These are phyloP conservation scores for Brassicogethes aeneus DNA, from an alignment of 2,888 invertebrate genomes.

Conservation along the genomic window DNA sequence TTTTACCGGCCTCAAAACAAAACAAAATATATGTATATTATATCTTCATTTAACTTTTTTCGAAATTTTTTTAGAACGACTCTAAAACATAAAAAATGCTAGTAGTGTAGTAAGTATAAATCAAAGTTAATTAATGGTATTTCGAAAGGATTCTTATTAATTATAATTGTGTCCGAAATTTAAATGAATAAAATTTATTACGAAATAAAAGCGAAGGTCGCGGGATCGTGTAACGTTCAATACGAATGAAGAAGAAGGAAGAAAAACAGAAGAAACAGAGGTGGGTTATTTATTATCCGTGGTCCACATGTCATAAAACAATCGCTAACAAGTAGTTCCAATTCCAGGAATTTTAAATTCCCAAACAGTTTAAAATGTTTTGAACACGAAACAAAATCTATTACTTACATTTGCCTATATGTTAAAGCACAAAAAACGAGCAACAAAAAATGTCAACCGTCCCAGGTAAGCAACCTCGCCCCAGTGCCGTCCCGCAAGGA, in stretches of 20 bases:
- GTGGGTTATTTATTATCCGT: conserved; percentile 14
- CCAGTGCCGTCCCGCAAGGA: not conserved
- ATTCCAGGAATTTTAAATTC: conserved; percentile 40
- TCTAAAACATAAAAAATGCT: too few relatives aligned
- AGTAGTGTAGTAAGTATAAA: too few relatives aligned
- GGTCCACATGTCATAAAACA: conserved; percentile 28
- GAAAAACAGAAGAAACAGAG: not conserved
- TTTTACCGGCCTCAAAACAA: too few relatives aligned
- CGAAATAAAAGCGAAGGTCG: conserved; percentile 1
- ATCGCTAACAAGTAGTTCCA: conserved; percentile 41
- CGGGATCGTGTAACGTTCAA: not conserved
- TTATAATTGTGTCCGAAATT: not conserved
- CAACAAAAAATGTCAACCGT: conserved; percentile 34
- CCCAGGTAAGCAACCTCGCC: conserved; percentile 22
- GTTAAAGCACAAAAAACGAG: conserved; percentile 23
- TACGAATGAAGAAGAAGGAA: not conserved
- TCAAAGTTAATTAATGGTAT: not conserved
- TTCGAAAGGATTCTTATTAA: not conserved
- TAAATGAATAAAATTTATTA: not conserved
- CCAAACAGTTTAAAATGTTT: conserved; percentile 41
- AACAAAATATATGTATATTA: too few relatives aligned
- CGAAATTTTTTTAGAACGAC: too few relatives aligned
- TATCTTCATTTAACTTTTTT: too few relatives aligned
- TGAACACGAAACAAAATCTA: conserved; percentile 41
- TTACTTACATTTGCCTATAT: conserved; percentile 36